Evolutionary conservation across 1,140 invertebrate species (phyloP).

Genomic region (Marisa cornuarietis): DNA sequence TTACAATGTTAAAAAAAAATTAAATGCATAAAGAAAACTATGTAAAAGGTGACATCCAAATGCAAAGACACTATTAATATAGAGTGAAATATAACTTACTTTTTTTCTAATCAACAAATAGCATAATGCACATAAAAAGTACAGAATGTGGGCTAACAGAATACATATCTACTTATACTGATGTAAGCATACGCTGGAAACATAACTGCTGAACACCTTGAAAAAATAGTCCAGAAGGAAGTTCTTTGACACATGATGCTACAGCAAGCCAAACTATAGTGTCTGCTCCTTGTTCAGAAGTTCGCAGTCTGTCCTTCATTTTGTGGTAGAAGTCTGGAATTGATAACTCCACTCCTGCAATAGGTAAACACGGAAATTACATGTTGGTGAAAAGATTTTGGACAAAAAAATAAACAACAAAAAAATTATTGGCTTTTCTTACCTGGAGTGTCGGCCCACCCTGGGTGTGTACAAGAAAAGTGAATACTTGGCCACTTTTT

Average conservation of each 20-base stretch:
- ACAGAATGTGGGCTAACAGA: not conserved
- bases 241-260: conserved; percentile 42
- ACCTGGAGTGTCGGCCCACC: conserved; percentile 70
- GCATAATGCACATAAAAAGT: not conserved
- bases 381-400: not conserved
- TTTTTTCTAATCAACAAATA: no score
- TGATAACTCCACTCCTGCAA: conserved; percentile 63
- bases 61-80: no score
- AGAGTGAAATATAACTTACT: no score
- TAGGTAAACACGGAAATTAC: not conserved
- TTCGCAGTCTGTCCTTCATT: conserved; percentile 67
- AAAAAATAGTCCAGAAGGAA: conserved; percentile 66
- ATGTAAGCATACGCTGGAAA: not conserved
- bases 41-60: no score
- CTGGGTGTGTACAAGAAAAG: conserved; percentile 70
- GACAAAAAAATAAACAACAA: not conserved
- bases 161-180: not conserved
- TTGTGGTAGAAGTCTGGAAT: conserved; percentile 69
- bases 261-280: conserved; percentile 68
- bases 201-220: conserved; percentile 59
- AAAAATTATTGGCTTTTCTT: not conserved
- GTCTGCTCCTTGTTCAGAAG: conserved; percentile 68
- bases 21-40: no score
- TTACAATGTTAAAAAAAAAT: no score
- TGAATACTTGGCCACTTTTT: conserved; percentile 65